Percentiles rank a stretch among this genome's conserved stretches.
These are phyloP conservation scores for Ochotona princeps DNA, from an alignment of 2,113 vertebrate species.

Conservation along the genomic window DNA sequence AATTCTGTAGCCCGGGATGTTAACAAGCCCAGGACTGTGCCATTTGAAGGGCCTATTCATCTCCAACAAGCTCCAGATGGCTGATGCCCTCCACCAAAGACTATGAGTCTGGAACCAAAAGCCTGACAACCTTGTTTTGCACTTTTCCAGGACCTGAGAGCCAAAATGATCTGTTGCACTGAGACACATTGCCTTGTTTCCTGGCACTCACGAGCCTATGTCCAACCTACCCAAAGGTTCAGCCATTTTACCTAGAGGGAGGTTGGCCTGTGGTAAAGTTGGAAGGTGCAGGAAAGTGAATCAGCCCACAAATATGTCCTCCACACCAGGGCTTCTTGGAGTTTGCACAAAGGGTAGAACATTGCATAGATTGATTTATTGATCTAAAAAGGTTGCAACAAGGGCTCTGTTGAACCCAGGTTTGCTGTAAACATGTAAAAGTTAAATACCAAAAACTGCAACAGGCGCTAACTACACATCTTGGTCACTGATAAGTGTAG, in stretches of 20 bases:
- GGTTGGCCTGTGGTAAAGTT: neutral
- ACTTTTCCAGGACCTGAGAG: neutral
- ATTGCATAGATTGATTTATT: neutral
- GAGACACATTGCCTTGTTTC: neutral
- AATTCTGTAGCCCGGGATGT: neutral
- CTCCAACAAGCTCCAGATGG: neutral
- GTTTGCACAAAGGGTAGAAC: neutral
- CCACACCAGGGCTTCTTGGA: neutral
- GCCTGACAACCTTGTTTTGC: neutral
- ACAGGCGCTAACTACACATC: neutral
- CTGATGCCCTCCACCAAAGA: neutral
- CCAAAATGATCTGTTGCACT: neutral
- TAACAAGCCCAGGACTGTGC: neutral
- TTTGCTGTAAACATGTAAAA: neutral
- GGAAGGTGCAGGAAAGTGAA: neutral
- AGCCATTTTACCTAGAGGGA: neutral
- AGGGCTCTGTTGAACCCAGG: neutral
- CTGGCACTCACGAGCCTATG: neutral
- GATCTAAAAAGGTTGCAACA: neutral
- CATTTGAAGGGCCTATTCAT: neutral
- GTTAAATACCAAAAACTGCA: neutral
- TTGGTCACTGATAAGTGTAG: neutral
- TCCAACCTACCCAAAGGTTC: neutral
- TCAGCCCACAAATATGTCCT: neutral
- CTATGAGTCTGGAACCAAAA: neutral